phyloP scores from a whole-genome alignment of 2,888 invertebrate species.

The Tiliacea citrago region DNA sequence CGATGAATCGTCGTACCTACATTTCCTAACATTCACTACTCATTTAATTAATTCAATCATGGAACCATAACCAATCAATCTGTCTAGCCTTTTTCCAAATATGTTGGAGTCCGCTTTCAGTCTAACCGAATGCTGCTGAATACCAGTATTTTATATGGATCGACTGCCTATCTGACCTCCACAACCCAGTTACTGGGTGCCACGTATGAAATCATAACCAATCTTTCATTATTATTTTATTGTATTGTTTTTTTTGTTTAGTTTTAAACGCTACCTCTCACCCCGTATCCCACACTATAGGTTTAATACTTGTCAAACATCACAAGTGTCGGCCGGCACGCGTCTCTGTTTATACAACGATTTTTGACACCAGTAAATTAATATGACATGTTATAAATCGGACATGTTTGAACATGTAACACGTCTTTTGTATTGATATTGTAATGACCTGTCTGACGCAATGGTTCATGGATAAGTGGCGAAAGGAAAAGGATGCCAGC shows the following conservation, averaged over 20 bases:
- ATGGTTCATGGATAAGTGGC: background rate
- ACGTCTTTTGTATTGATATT: constrained; percentile 15
- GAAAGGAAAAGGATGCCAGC: background rate
- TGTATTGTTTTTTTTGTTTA: background rate
- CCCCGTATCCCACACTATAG: background rate
- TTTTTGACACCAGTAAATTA: constrained; percentile 64
- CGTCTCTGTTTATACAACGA: constrained; percentile 64
- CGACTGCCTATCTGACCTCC: too few species aligned
- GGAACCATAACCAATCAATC: too few species aligned
- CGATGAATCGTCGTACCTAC: background rate
- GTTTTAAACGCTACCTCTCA: constrained; percentile 15
- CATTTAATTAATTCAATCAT: background rate
- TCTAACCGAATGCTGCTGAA: too few species aligned
- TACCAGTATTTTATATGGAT: too few species aligned
- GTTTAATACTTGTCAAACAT: constrained; percentile 66
- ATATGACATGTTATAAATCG: constrained; percentile 55
- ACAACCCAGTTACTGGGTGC: background rate
- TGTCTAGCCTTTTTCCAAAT: too few species aligned
- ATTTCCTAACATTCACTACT: background rate
- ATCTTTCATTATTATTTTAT: background rate
- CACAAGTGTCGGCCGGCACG: constrained; percentile 59
- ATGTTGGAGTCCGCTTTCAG: too few species aligned
- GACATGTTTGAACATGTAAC: constrained; percentile 26
- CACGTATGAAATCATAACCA: background rate
- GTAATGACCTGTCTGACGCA: constrained; percentile 2